phyloP scores from a whole-genome alignment of 2,888 invertebrate species.

The Sinohyriopsis cumingii region DNA sequence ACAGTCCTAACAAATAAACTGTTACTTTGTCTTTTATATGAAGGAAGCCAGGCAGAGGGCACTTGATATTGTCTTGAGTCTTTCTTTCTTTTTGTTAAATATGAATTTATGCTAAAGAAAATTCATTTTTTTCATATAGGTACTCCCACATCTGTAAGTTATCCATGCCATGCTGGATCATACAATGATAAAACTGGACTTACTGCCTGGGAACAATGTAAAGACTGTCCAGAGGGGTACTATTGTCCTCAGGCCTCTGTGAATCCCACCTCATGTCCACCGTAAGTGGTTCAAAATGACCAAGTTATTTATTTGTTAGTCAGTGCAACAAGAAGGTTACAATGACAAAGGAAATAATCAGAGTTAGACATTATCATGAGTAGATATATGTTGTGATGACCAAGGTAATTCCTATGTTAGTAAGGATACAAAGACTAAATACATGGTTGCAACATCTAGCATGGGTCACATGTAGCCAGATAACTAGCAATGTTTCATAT shows the following conservation, averaged over 20 bases:
- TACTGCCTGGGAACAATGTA: conserved; percentile 65
- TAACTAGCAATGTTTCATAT: too few relatives aligned
- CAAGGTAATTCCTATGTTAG: too few relatives aligned
- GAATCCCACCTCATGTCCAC: conserved; percentile 60
- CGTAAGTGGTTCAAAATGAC: conserved; percentile 47
- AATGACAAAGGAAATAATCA: neutral
- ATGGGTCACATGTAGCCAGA: too few relatives aligned
- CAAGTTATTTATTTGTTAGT: too few relatives aligned
- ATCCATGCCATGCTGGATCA: conserved; percentile 67
- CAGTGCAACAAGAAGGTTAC: neutral
- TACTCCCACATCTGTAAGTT: conserved; percentile 52
- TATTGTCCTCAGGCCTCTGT: conserved; percentile 66
- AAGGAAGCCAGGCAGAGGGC: too few relatives aligned
- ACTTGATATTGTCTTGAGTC: neutral
- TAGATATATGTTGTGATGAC: neutral
- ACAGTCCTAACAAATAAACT: too few relatives aligned
- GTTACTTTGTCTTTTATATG: too few relatives aligned
- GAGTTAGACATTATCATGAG: neutral
- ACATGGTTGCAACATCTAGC: too few relatives aligned
- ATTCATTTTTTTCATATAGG: conserved; percentile 36
- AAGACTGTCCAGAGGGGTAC: conserved; percentile 61
- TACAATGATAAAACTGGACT: conserved; percentile 59
- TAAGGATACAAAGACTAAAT: too few relatives aligned
- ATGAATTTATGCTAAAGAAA: neutral
- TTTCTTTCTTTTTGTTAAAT: neutral